These are phyloP conservation scores for Calliopsis andreniformis DNA, from an alignment of 1,140 invertebrate genomes.

Conservation along the genomic window DNA sequence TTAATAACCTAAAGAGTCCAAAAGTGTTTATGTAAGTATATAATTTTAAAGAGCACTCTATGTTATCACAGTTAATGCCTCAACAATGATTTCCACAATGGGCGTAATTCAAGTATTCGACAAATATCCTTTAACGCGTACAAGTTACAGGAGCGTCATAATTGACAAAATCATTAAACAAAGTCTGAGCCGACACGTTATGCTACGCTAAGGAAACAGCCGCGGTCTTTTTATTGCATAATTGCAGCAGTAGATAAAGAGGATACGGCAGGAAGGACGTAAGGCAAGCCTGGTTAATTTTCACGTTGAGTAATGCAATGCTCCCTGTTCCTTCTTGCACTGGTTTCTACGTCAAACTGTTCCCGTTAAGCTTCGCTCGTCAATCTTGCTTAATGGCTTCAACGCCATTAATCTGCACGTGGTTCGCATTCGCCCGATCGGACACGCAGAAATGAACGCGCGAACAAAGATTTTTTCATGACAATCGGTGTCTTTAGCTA, in stretches of 20 bases:
- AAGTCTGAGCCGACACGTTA: slow-evolving; percentile 18
- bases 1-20: no score
- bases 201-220: slow-evolving; percentile 15
- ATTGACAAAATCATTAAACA: slow-evolving; percentile 19
- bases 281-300: slow-evolving; percentile 25
- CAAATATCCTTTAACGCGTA: not conserved
- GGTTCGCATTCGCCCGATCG: no score
- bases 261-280: not conserved
- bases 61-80: no score
- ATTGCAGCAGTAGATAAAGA: not conserved
- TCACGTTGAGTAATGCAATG: slow-evolving; percentile 12
- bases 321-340: not conserved
- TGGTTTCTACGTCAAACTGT: slow-evolving; percentile 25
- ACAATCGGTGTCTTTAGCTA: not conserved
- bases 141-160: no score
- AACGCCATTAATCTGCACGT: slow-evolving; percentile 26
- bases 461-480: not conserved
- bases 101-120: not conserved
- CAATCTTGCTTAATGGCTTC: slow-evolving; percentile 29
- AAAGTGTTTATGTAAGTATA: no score
- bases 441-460: not conserved
- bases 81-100: not conserved
- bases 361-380: slow-evolving; percentile 35
- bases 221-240: slow-evolving; percentile 1
- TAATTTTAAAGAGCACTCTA: no score